These are phyloP conservation scores for Gallirallus australis DNA, from an alignment of 2,797 vertebrate genomes.

Conservation along the genomic window DNA sequence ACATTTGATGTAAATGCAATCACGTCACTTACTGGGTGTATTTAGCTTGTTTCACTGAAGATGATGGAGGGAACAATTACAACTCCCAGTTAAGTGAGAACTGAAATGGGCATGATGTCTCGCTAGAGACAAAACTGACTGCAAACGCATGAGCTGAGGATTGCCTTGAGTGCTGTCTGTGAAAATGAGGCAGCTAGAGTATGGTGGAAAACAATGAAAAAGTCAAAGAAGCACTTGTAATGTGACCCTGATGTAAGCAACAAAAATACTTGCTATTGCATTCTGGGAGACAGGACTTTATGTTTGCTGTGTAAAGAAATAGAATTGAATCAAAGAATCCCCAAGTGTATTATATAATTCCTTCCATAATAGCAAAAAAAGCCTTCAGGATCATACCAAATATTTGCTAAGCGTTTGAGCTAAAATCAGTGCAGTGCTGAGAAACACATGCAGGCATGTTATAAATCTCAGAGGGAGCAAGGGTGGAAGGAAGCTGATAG, in stretches of 20 bases:
- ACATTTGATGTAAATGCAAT: conserved; percentile 12
- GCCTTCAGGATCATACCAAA: neutral
- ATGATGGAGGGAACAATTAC: neutral
- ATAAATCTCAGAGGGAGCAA: neutral
- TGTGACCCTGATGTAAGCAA: neutral
- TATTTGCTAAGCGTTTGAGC: neutral
- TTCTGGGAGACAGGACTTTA: neutral
- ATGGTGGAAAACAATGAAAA: neutral
- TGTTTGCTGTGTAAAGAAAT: neutral
- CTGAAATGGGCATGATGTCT: conserved; percentile 1
- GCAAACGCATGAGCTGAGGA: neutral
- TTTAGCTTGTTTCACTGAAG: neutral
- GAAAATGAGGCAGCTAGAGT: neutral
- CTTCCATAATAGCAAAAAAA: neutral
- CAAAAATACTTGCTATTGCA: neutral
- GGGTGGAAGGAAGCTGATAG: neutral
- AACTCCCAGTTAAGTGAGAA: neutral
- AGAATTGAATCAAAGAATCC: neutral
- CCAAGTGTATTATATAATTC: neutral
- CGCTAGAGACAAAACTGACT: conserved; percentile 25
- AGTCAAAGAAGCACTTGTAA: neutral
- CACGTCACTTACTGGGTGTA: neutral
- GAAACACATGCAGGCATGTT: neutral
- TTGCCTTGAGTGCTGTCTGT: neutral
- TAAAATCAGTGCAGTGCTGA: neutral